Base-by-base conservation (phyloP, 2,113 vertebrate genomes). In the Sinocyclocheilus grahami region DNA sequence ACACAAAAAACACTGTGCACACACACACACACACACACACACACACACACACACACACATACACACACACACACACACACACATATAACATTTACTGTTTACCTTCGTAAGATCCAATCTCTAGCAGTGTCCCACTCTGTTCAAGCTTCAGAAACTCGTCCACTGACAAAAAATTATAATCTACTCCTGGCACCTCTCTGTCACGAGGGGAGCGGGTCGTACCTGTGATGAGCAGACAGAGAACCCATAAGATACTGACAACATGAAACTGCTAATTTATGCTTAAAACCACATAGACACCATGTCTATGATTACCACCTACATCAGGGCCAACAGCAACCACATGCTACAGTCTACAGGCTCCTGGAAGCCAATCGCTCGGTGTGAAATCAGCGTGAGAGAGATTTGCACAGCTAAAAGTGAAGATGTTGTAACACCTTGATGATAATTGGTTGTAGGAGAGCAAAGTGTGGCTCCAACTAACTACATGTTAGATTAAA, bases 41-140 rank as follows among this genome's bases (percentile, higher is more conserved):
- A 30, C 30, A 30, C 30, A 8, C 2, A 42, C 7, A 42, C 30
- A 3, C 30, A 30, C 30, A 30, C 30, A 27, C 9, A 8, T 0
- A 42, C 42, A 42, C 30, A 33, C 30, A 30, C 2, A 30, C 30
- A 27, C 27, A 1, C 27, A 27, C 27, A 27, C 27, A 27, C 27
- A 27, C 1, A 1, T 27, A 27, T 27, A 27, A 27, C 27, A 27
- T 27, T 27, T 27, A 27, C 27, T 27, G 27, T 27, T 91, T 95
- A 99, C 98, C 97, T 94, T 99, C 98, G 89, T 99, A 99, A 65
- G 98, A 97, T 94, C 98, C 98, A 11, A 97, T 96, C 94, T 99
- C 98, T 90, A 99, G 94, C 83, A 99, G 96, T 60, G 97, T 99
- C 58, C 98, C 98, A 51, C 96, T 98, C 90, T 96, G 92, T 89